Conservation (phyloP, 2,797 vertebrate genomes). For the Coilia nasus region DNA sequence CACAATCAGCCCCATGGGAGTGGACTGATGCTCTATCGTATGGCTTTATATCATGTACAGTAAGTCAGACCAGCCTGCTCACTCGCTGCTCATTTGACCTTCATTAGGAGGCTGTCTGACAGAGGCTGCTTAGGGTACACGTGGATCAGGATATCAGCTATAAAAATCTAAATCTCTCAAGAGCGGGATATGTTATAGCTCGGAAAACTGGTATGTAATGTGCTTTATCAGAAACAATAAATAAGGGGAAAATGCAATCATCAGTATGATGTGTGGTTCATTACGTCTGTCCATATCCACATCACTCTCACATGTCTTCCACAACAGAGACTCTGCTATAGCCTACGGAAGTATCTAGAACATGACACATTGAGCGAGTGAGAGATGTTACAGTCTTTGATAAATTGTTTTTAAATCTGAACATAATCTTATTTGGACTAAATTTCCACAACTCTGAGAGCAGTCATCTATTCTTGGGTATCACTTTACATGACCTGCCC, state of each 20-base stretch:
- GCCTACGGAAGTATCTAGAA: constrained; percentile 28
- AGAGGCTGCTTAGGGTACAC: background rate
- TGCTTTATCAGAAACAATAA: background rate
- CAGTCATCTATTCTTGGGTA: constrained; percentile 71
- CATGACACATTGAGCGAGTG: constrained; percentile 43
- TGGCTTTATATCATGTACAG: background rate
- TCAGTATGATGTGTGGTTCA: background rate
- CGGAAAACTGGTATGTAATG: background rate
- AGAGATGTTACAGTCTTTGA: constrained; percentile 62
- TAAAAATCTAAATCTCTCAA: background rate
- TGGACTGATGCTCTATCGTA: constrained; percentile 20
- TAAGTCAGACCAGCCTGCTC: background rate
- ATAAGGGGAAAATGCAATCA: background rate
- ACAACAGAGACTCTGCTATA: background rate
- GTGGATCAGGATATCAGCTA: background rate
- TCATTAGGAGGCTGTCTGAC: background rate
- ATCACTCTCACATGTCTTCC: constrained; percentile 5
- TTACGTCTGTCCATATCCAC: constrained; percentile 2
- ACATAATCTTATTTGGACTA: constrained; percentile 64
- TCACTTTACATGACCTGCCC: constrained; percentile 81
- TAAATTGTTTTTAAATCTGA: constrained; percentile 71
- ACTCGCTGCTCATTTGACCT: background rate
- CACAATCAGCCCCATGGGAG: constrained; percentile 49
- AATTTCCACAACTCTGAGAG: constrained; percentile 68
- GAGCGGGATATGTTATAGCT: background rate